Conservation (phyloP, 2,113 vertebrate genomes). For the Synchiropus splendidus region DNA sequence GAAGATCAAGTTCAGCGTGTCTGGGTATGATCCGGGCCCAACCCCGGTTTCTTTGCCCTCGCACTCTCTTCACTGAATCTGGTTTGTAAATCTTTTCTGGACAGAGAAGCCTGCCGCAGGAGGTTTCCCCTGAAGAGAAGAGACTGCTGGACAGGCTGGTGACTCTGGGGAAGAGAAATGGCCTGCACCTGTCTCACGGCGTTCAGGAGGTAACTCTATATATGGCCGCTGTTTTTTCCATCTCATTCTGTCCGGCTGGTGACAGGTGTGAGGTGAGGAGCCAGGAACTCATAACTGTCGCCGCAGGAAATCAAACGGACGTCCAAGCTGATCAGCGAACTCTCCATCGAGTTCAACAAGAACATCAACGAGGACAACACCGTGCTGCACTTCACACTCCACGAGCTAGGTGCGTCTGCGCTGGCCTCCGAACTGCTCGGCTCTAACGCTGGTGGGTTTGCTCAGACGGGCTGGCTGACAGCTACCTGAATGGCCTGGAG, state of each 20-base stretch:
- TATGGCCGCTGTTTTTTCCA: too few species aligned
- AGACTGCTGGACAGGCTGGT: constrained; percentile 80
- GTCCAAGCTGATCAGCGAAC: constrained; percentile 80
- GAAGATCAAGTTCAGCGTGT: too few species aligned
- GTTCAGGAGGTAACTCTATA: constrained; percentile 72
- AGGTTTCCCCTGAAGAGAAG: constrained; percentile 75
- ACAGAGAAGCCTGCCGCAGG: constrained; percentile 70
- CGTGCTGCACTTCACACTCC: constrained; percentile 73
- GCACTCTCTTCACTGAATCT: too few species aligned
- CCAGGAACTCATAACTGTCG: too few species aligned
- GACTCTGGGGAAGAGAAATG: constrained; percentile 79
- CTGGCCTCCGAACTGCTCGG: neutral
- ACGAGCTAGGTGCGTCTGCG: constrained; percentile 74
- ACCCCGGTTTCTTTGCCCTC: too few species aligned
- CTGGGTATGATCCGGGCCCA: too few species aligned
- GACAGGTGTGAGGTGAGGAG: too few species aligned
- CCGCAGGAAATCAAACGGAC: constrained; percentile 80
- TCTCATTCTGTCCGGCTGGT: too few species aligned
- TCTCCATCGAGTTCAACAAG: constrained; percentile 89
- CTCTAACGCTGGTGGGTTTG: neutral
- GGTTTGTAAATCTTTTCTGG: constrained; percentile 30
- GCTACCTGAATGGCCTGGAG: constrained; percentile 79
- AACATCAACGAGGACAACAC: constrained; percentile 89
- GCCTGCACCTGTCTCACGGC: constrained; percentile 81
- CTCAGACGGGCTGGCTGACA: constrained; percentile 78